These are phyloP conservation scores for Fringilla coelebs DNA, from an alignment of 2,797 vertebrate genomes.

Conservation along the genomic window DNA sequence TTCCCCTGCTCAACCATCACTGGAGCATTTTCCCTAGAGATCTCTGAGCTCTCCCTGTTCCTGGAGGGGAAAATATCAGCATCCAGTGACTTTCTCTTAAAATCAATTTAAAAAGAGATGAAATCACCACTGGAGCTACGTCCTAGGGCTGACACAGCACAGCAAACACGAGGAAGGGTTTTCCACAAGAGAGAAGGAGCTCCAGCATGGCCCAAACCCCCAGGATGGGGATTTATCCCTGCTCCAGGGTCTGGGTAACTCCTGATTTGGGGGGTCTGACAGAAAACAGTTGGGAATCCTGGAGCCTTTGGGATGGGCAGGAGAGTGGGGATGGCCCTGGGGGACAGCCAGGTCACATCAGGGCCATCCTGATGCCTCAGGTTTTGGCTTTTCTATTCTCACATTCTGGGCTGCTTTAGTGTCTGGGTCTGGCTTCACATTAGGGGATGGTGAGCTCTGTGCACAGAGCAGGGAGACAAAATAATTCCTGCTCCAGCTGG, in stretches of 20 bases:
- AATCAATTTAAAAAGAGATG: background rate
- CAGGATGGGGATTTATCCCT: background rate
- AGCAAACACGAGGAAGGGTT: fast-evolving
- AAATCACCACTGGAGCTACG: background rate
- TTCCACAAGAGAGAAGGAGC: fast-evolving
- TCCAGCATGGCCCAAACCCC: background rate
- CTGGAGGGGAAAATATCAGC: fast-evolving
- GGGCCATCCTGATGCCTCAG: background rate
- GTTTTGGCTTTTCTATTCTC: background rate
- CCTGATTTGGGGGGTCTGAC: background rate
- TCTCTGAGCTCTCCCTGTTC: background rate
- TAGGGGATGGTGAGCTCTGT: fast-evolving
- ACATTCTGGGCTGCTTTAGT: background rate
- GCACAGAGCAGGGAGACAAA: background rate
- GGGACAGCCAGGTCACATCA: background rate
- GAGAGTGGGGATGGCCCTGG: background rate
- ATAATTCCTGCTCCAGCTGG: background rate
- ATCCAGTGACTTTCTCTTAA: background rate
- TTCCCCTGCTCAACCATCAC: background rate
- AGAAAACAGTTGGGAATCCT: background rate
- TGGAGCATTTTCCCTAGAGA: background rate
- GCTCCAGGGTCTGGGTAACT: background rate
- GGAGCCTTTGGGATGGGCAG: background rate
- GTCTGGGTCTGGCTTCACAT: background rate
- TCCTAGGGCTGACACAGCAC: background rate